Evolutionary conservation across 2,888 invertebrate genomes (phyloP), one percentile per base, ranked within the genome.

Genomic region (Heliconius hortense): DNA sequence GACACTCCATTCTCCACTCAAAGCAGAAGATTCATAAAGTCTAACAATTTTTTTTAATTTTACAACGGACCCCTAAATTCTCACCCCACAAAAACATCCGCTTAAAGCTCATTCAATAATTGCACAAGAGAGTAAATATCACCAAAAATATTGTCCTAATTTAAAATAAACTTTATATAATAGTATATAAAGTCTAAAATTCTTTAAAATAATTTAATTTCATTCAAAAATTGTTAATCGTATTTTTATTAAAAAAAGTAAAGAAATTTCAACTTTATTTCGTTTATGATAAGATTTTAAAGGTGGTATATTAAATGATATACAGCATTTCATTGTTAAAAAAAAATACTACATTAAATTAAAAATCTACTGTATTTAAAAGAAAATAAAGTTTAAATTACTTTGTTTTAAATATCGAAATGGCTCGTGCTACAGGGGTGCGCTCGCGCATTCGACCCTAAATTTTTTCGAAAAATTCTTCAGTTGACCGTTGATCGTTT

Each of bases 351-450:
- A 24, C 26, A 31, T n/a, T 24, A 31, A 77, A 26, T 18, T 3
- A 26, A 80, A 75, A 71, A 39, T 72, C 21, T n/a, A 74, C 73
- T 72, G 64, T 77, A 73, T 67, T 3, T 0, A 4, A 0, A 5
- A 21, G 0, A 11, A 0, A 18, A 43, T 80, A 81, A 79, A 76
- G 76, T 77, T 78, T 26, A 82, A 82, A 80, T 79, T 75, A 77
- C 21, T 43, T 77, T 72, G 76, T 75, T 64, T 79, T 67, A 70
- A 76, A 80, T 81, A 21, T 82, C 77, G 77, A 80, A 81, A 85
- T 80, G 85, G 90, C 92, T 89, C 92, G 93, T 92, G 92, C 92
- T 82, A 82, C 84, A 88, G 86, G 93, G 93, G 92, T 93, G 93
- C 93, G 93, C 90, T 80, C 82, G 86, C 91, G 92, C 88, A 89